Evolutionary conservation across 2,888 invertebrate species (phyloP).

Genomic region (Plagodis dolabraria): DNA sequence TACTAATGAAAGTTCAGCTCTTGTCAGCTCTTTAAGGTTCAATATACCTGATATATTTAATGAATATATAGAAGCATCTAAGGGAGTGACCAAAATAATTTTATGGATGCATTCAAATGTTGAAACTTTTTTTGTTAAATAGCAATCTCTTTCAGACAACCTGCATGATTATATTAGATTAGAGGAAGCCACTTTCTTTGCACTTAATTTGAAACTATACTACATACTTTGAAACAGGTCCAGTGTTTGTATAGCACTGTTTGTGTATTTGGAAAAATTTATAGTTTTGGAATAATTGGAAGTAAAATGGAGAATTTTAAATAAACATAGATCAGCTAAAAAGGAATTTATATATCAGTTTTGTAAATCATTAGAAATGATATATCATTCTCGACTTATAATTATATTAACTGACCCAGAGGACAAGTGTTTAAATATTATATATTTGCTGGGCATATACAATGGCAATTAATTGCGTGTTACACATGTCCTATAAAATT

Average conservation of each 20-base stretch:
- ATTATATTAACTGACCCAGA: slow-evolving; percentile 29
- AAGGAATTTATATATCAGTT: slow-evolving; percentile 32
- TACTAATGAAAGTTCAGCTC: too few species aligned
- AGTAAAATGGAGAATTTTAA: slow-evolving; percentile 32
- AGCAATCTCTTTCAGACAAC: too few species aligned
- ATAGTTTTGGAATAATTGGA: slow-evolving; percentile 27
- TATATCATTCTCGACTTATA: slow-evolving; percentile 38
- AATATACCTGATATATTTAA: too few species aligned
- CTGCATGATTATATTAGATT: too few species aligned
- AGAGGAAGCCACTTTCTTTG: slow-evolving; percentile 13
- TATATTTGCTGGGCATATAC: slow-evolving; percentile 38
- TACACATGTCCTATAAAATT: slow-evolving; percentile 59
- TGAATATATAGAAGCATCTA: too few species aligned
- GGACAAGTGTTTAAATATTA: slow-evolving; percentile 15
- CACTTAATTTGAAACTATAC: slow-evolving; percentile 32
- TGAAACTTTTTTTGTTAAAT: too few species aligned
- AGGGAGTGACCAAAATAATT: too few species aligned
- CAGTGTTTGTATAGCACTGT: background rate
- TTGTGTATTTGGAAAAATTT: slow-evolving; percentile 33
- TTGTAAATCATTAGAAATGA: slow-evolving; percentile 32
- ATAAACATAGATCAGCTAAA: background rate
- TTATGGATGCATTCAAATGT: too few species aligned
- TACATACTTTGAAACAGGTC: slow-evolving; percentile 4
- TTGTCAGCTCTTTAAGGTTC: too few species aligned
- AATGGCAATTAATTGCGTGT: slow-evolving; percentile 52